These are phyloP conservation scores for Scleropages formosus DNA, from an alignment of 2,797 vertebrate genomes.

Conservation along the genomic window DNA sequence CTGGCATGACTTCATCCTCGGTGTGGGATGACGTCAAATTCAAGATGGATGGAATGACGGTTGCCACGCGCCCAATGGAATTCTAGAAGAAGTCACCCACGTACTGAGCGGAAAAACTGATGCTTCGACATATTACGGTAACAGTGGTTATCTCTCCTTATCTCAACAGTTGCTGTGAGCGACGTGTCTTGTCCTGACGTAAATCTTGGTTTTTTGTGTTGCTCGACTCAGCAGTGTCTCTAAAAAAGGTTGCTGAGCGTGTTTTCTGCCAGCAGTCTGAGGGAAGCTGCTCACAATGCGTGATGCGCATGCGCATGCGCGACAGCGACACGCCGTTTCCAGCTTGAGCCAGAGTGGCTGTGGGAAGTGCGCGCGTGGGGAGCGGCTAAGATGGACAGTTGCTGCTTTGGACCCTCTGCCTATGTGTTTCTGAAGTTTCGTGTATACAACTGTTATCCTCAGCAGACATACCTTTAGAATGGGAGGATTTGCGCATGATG, in stretches of 20 bases:
- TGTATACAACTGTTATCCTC: no score
- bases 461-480: no score
- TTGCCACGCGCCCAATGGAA: slow-evolving; percentile 80
- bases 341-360: no score
- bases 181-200: slow-evolving; percentile 84
- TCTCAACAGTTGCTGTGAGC: slow-evolving; percentile 48
- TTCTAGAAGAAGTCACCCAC: slow-evolving; percentile 72
- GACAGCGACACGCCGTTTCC: slow-evolving; percentile 7
- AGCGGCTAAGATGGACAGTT: no score
- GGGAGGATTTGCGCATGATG: no score
- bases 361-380: no score
- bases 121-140: slow-evolving; percentile 70
- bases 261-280: slow-evolving; percentile 51
- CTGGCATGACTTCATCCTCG: slow-evolving; percentile 96
- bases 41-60: slow-evolving; percentile 99
- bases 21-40: slow-evolving; percentile 99
- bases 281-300: neutral
- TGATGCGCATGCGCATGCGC: slow-evolving; percentile 39
- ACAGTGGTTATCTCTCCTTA: slow-evolving; percentile 37
- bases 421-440: no score
- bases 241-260: no score
- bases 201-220: slow-evolving; percentile 75
- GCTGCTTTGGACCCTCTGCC: no score
- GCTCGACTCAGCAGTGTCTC: slow-evolving; percentile 57
- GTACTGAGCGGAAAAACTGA: slow-evolving; percentile 52